These are phyloP conservation scores for Tenthredo amoena DNA, from an alignment of 2,888 invertebrate species.

Conservation along the genomic window DNA sequence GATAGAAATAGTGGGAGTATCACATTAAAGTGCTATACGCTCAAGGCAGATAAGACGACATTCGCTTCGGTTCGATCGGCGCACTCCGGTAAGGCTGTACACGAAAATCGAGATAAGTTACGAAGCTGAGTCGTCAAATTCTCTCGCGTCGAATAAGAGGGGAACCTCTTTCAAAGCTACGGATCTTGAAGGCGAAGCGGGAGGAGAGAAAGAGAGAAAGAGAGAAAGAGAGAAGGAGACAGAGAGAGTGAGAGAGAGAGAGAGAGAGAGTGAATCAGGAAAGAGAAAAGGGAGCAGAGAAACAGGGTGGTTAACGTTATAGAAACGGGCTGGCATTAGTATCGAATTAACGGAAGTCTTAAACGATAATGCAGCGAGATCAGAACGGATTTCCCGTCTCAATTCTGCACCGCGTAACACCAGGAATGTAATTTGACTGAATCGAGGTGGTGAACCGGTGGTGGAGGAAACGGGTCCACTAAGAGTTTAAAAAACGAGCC, in stretches of 20 bases:
- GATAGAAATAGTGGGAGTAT: constrained; percentile 28
- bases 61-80: constrained; percentile 44
- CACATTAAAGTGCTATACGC: constrained; percentile 24
- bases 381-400: constrained; percentile 45
- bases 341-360: constrained; percentile 49
- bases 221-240: neutral
- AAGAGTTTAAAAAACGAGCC: constrained; percentile 18
- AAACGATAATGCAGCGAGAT: constrained; percentile 42
- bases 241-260: neutral
- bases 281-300: constrained; percentile 21
- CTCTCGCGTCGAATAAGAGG: constrained; percentile 23
- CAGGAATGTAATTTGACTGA: constrained; percentile 24
- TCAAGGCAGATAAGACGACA: constrained; percentile 34
- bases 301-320: neutral
- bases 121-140: constrained; percentile 50
- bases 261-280: neutral
- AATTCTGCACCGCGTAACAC: constrained; percentile 22
- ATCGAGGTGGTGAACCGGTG: neutral
- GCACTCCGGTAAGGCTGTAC: neutral
- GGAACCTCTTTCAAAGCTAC: constrained; percentile 33
- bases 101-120: constrained; percentile 44
- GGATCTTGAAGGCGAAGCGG: neutral
- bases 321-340: constrained; percentile 38
- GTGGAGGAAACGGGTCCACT: neutral
- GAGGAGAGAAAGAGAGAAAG: neutral